Evolutionary conservation across 2,888 invertebrate genomes (phyloP).

Genomic region (Cosmia trapezina): DNA sequence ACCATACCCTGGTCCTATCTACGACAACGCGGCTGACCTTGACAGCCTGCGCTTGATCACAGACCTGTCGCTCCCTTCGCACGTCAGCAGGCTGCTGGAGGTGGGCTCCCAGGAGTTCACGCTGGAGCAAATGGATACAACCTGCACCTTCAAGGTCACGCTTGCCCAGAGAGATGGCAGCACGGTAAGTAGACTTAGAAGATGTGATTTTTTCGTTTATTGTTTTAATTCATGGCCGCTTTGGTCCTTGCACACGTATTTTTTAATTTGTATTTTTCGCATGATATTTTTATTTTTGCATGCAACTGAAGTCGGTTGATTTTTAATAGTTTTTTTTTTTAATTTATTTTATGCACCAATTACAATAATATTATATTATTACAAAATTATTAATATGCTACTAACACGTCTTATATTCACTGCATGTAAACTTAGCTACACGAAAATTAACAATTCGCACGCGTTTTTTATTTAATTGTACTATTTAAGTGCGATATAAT

Average conservation of each 20-base stretch:
- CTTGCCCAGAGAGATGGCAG: slow-evolving; percentile 69
- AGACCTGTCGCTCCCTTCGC: slow-evolving; percentile 82
- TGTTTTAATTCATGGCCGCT: not conserved
- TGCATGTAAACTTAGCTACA: not conserved
- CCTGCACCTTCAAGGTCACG: slow-evolving; percentile 80
- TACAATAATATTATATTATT: not conserved
- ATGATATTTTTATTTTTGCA: not conserved
- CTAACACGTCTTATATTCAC: slow-evolving; percentile 13
- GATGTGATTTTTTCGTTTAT: not conserved
- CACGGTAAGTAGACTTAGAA: slow-evolving; percentile 70
- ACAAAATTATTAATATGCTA: not conserved
- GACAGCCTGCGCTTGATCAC: slow-evolving; percentile 82
- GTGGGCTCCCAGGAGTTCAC: slow-evolving; percentile 81
- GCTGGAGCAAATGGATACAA: slow-evolving; percentile 79
- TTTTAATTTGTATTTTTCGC: not conserved
- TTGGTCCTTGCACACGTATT: not conserved
- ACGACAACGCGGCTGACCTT: slow-evolving; percentile 78
- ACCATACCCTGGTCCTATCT: slow-evolving; percentile 79
- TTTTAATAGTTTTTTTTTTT: not conserved
- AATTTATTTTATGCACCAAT: not conserved
- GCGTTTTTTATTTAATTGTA: not conserved
- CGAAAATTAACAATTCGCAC: slow-evolving; percentile 17
- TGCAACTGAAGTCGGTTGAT: not conserved
- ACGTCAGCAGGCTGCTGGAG: slow-evolving; percentile 75
- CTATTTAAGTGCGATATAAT: not conserved